Evolutionary conservation across 2,797 vertebrate genomes (phyloP).

Genomic region (Scarus forsteni): DNA sequence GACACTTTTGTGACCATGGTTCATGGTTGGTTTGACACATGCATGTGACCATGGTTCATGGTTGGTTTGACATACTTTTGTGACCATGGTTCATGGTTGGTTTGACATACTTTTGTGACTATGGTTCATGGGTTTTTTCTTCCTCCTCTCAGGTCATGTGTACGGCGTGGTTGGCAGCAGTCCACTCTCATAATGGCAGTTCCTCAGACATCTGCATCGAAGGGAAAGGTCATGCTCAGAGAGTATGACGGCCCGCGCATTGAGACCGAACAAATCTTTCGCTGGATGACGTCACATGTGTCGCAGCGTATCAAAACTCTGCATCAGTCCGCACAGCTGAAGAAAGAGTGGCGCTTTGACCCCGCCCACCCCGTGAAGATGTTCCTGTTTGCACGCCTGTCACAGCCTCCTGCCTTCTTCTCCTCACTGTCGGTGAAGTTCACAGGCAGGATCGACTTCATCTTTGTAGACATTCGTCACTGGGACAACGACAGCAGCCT

Average conservation of each 20-base stretch:
- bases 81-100: too few species aligned
- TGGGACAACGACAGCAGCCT: slow-evolving; percentile 92
- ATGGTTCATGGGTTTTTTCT: not conserved
- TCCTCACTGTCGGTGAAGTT: slow-evolving; percentile 97
- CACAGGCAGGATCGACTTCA: slow-evolving; percentile 98
- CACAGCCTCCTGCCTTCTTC: slow-evolving; percentile 96
- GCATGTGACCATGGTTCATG: too few species aligned
- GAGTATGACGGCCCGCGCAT: slow-evolving; percentile 90
- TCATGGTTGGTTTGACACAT: too few species aligned
- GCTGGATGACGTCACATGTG: slow-evolving; percentile 96
- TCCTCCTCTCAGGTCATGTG: slow-evolving; percentile 60
- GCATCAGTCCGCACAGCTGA: slow-evolving; percentile 85
- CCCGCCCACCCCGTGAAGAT: slow-evolving; percentile 92
- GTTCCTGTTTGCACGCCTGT: slow-evolving; percentile 93
- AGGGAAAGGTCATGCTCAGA: slow-evolving; percentile 97
- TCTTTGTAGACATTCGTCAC: slow-evolving; percentile 93
- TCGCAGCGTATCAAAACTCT: slow-evolving; percentile 96
- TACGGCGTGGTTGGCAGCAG: slow-evolving; percentile 92
- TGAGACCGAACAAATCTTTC: slow-evolving; percentile 94
- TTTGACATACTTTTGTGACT: too few species aligned
- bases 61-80: too few species aligned
- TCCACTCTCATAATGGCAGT: slow-evolving; percentile 98
- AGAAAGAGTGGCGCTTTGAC: slow-evolving; percentile 92
- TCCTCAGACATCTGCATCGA: slow-evolving; percentile 96
- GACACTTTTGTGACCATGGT: too few species aligned